Evolutionary conservation across 2,888 invertebrate species (phyloP).

Genomic region (Timema cristinae): DNA sequence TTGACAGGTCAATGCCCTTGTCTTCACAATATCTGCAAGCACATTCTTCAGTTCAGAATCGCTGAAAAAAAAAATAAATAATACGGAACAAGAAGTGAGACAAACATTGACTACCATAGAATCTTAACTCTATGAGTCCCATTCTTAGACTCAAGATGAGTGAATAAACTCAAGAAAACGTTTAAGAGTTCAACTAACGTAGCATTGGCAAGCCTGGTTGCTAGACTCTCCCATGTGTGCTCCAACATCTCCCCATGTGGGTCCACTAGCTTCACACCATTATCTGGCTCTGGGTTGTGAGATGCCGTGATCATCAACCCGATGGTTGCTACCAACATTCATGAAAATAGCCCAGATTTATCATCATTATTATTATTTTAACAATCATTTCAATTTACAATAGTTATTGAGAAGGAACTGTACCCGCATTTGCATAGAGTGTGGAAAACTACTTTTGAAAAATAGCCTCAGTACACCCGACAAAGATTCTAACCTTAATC

Average conservation of each 20-base stretch:
- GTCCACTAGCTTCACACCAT: constrained; percentile 95
- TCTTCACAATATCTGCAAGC: constrained; percentile 64
- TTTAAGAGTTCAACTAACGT: constrained; percentile 44
- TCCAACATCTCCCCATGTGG: constrained; percentile 97
- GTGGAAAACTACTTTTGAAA: too few relatives aligned
- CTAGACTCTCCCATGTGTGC: constrained; percentile 83
- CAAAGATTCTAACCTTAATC: too few relatives aligned
- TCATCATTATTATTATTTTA: constrained; percentile 13
- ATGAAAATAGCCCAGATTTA: constrained; percentile 10
- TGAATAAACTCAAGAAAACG: too few relatives aligned
- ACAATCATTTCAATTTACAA: constrained; percentile 5
- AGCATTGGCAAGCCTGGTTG: constrained; percentile 83
- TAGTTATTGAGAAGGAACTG: not conserved
- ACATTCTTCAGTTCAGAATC: constrained; percentile 68
- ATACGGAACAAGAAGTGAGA: not conserved
- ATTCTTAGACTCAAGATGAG: too few relatives aligned
- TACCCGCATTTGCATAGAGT: too few relatives aligned
- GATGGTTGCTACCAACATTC: constrained; percentile 56
- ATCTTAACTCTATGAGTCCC: too few relatives aligned
- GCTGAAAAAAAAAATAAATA: constrained; percentile 43
- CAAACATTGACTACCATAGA: too few relatives aligned
- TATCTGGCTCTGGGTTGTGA: constrained; percentile 94
- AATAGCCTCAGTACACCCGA: too few relatives aligned
- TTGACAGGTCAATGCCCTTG: constrained; percentile 67
- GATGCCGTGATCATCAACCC: constrained; percentile 99